phyloP scores from a whole-genome alignment of 2,113 vertebrate species.

The Ariopsis seemanni region DNA sequence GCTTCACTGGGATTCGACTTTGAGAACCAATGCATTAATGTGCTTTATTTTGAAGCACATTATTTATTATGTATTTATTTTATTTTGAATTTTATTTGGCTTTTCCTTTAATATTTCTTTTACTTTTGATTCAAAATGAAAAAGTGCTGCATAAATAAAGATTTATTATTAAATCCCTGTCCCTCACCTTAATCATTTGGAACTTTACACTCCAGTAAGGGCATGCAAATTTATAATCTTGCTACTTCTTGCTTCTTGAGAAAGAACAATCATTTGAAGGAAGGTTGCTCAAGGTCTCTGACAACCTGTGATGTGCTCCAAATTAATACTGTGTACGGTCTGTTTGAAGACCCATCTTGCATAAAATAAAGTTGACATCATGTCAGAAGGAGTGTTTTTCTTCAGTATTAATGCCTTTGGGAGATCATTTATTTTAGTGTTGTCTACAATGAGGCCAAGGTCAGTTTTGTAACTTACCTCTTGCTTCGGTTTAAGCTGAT shows the following conservation, averaged over 20 bases:
- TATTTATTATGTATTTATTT: too few relatives aligned
- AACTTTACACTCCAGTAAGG: not conserved
- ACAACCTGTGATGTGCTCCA: not conserved
- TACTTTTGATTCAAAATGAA: not conserved
- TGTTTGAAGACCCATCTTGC: conserved; percentile 3
- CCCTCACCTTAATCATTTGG: not conserved
- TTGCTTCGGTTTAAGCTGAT: not conserved
- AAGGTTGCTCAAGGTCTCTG: conserved; percentile 26
- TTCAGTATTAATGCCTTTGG: conserved; percentile 28
- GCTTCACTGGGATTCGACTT: not conserved
- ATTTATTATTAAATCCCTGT: not conserved
- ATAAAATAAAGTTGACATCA: conserved; percentile 23
- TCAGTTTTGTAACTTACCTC: not conserved
- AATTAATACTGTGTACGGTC: conserved; percentile 20
- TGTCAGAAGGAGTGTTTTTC: conserved; percentile 20
- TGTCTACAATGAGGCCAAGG: conserved; percentile 13
- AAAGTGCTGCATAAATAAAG: not conserved
- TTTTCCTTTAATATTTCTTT: not conserved
- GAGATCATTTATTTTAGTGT: conserved; percentile 25
- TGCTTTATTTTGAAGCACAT: not conserved
- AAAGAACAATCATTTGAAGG: conserved; percentile 9
- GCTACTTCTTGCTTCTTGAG: not conserved
- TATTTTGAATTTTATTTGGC: not conserved
- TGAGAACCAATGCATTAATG: not conserved
- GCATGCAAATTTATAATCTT: not conserved